phyloP scores from a whole-genome alignment of 2,113 vertebrate species.

The Limnothrissa miodon region DNA sequence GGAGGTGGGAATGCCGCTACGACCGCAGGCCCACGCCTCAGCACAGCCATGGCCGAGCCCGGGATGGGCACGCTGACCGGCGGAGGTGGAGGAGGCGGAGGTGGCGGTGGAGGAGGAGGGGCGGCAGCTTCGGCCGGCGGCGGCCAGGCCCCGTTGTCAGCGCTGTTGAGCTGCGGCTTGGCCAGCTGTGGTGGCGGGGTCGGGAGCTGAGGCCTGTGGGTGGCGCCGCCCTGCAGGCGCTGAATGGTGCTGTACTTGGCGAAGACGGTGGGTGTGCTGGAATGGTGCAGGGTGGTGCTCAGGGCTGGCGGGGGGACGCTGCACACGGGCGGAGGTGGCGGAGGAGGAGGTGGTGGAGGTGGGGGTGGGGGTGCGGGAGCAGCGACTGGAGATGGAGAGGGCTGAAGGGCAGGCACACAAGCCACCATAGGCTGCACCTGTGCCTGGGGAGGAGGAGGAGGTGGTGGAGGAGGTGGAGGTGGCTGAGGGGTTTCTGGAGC shows the following conservation, averaged over 20 bases:
- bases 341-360: slow-evolving; percentile 66
- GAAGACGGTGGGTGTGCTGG: slow-evolving; percentile 73
- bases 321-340: slow-evolving; percentile 31
- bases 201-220: slow-evolving; percentile 56
- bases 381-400: slow-evolving; percentile 49
- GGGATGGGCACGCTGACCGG: slow-evolving; percentile 75
- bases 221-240: slow-evolving; percentile 70
- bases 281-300: slow-evolving; percentile 59
- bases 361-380: slow-evolving; percentile 63
- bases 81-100: slow-evolving; percentile 60
- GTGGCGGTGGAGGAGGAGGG: slow-evolving; percentile 70
- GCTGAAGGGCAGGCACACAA: neutral
- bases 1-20: slow-evolving; percentile 61
- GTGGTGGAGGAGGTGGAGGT: slow-evolving; percentile 33
- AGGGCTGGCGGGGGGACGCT: slow-evolving; percentile 55
- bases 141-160: slow-evolving; percentile 45
- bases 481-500: slow-evolving; percentile 15
- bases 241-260: slow-evolving; percentile 88
- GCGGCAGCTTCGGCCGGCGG: slow-evolving; percentile 76
- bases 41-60: slow-evolving; percentile 81
- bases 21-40: slow-evolving; percentile 65
- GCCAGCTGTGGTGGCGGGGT: slow-evolving; percentile 32
- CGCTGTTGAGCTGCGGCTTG: slow-evolving; percentile 71
- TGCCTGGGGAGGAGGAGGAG: slow-evolving; percentile 52
- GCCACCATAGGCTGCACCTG: slow-evolving; percentile 53